Percentiles rank a stretch among this genome's conserved stretches.
phyloP scores from a whole-genome alignment of 2,797 vertebrate species.

The Momotus momota region DNA sequence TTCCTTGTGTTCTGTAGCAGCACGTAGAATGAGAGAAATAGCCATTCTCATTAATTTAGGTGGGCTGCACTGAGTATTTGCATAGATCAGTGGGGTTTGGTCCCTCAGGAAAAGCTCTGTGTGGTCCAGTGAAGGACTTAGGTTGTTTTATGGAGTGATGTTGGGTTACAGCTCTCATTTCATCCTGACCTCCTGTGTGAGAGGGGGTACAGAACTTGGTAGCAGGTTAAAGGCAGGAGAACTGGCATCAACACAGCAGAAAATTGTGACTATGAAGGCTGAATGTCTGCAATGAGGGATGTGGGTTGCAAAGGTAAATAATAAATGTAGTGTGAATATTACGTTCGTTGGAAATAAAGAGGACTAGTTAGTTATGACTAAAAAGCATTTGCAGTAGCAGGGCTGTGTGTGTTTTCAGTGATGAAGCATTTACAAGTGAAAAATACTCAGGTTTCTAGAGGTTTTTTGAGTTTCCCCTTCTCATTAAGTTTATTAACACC shows the following conservation, averaged over 20 bases:
- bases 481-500: constrained; percentile 70
- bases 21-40: background rate
- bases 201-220: constrained; percentile 50
- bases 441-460: constrained; percentile 32
- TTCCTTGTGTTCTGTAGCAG: background rate
- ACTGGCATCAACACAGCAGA: constrained; percentile 68
- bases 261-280: constrained; percentile 65
- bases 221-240: constrained; percentile 64
- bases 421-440: constrained; percentile 41
- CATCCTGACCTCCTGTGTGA: constrained; percentile 58
- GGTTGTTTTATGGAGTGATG: constrained; percentile 69
- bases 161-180: constrained; percentile 68
- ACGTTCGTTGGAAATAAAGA: constrained; percentile 54
- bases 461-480: constrained; percentile 50
- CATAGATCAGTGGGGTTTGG: constrained; percentile 50
- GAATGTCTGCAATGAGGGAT: constrained; percentile 62
- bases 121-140: constrained; percentile 71
- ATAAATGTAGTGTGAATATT: constrained; percentile 63
- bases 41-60: constrained; percentile 40
- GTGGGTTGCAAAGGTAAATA: constrained; percentile 69
- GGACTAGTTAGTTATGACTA: constrained; percentile 47
- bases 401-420: constrained; percentile 47
- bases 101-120: constrained; percentile 59
- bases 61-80: constrained; percentile 16
- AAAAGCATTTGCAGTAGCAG: constrained; percentile 1